Base-by-base conservation (phyloP, 1,140 invertebrate species). In the Heterodera schachtii region DNA sequence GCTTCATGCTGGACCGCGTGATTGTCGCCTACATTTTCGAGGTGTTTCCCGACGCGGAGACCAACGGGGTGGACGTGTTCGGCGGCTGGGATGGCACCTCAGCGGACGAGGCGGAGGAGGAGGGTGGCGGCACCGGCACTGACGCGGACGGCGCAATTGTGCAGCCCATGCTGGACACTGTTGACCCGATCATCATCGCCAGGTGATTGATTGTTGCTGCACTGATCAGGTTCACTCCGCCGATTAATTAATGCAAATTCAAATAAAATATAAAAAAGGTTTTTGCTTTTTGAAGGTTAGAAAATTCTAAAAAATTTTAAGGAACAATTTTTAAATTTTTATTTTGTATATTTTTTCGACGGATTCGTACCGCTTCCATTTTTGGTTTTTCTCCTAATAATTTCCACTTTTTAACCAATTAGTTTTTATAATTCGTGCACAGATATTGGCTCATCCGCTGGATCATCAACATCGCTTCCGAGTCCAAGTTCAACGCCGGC, bases 131-230 rank as follows among this genome's bases (percentile, higher is more conserved):
- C 74, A 3, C 19, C 57, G 13, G 57, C 11, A 19, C 57, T 19
- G 57, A 64, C 57, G 57, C 31, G 57, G 13, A 64, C 16, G 11
- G 57, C 16, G 5, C 57, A 46, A 49, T 31, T 31, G 31, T 31
- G 31, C 31, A 31, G 31, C 81, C 66, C 11, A 19, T 87, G 31
- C 64, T 89, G 46, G 88, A 89, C 74, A 89, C 88, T 19, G 88
- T 85, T 9, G 88, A 89, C 83, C 88, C 88, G 3, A 71, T 88
- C 43, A 84, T 88, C n/a, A 89, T 89, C 74, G 88, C 88, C 13
- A 75, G 74, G 52, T 84, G 49, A 11, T 6, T 11, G 49, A 2
- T 31, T 31, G 31, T 31, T 31, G 1, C 31, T 31, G 31, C 31
- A 31, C 31, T 31, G 31, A 31, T 31, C 31, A 31, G 31, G 0